Conservation (phyloP, 1,140 invertebrate species). For the Ceratosolen fusciceps region DNA sequence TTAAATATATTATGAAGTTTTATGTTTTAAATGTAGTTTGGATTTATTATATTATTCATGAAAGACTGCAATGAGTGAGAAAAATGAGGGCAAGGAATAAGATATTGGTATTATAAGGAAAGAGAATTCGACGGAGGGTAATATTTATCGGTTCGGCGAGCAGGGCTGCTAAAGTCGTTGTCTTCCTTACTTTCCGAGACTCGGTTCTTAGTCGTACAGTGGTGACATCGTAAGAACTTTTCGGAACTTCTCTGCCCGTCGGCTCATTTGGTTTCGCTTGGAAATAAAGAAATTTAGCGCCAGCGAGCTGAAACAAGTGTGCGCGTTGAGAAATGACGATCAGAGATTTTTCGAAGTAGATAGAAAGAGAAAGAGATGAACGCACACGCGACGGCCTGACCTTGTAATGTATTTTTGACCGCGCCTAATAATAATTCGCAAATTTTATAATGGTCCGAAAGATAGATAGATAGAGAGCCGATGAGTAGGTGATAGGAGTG, state of each 20-base stretch:
- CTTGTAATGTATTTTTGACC: conserved; percentile 69
- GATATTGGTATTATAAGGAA: not conserved
- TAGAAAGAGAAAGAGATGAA: conserved; percentile 17
- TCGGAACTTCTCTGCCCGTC: not conserved
- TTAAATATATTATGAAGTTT: no score
- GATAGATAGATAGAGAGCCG: conserved; percentile 40
- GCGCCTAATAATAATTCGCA: conserved; percentile 68
- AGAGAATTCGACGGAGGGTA: no score
- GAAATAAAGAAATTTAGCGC: not conserved
- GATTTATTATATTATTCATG: no score
- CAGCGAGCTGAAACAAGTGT: not conserved
- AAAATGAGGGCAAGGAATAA: no score
- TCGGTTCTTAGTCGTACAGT: conserved; percentile 40
- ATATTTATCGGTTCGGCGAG: not conserved
- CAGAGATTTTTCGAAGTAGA: conserved; percentile 11
- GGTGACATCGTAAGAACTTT: conserved; percentile 34
- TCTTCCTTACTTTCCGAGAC: conserved; percentile 20
- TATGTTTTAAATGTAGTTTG: no score
- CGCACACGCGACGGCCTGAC: conserved; percentile 58
- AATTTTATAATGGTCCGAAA: conserved; percentile 65
- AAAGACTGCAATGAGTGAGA: no score
- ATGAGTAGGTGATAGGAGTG: no score
- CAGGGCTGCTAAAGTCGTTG: conserved; percentile 16
- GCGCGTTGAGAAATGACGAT: not conserved
- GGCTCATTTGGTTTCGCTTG: not conserved